Percentiles rank a stretch among this genome's conserved stretches.
Conservation (phyloP, 1,140 invertebrate genomes). For the Pseudomyrmex concolor region DNA sequence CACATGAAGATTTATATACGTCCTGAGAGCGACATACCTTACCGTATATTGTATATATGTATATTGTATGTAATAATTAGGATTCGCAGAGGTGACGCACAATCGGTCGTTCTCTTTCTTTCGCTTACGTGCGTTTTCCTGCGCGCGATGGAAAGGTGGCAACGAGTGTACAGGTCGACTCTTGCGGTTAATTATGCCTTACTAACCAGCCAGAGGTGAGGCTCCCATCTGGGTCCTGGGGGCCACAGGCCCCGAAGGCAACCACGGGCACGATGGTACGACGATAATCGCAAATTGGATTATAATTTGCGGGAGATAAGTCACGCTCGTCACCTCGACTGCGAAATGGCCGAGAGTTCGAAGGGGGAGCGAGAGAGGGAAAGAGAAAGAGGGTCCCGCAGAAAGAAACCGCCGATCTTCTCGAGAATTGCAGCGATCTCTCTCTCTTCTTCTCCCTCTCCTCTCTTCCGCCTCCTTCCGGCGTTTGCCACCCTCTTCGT, state of each 20-base stretch:
- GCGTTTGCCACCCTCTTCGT: constrained; percentile 70
- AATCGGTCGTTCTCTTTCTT: constrained; percentile 43
- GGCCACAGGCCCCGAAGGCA: constrained; percentile 60
- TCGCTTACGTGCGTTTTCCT: not conserved
- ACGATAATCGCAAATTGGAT: constrained; percentile 85
- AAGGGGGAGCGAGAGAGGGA: constrained; percentile 24
- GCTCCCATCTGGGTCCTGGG: constrained; percentile 63
- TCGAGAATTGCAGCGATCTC: constrained; percentile 49
- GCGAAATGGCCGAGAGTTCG: constrained; percentile 76
- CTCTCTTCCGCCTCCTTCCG: not conserved
- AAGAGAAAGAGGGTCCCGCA: constrained; percentile 38
- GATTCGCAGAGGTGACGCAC: constrained; percentile 12
- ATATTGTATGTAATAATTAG: constrained; percentile 48
- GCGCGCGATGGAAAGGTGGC: constrained; percentile 40
- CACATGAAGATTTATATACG: constrained; percentile 53
- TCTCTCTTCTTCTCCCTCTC: constrained; percentile 23
- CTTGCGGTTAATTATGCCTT: constrained; percentile 70
- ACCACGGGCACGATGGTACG: constrained; percentile 69
- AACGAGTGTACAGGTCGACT: constrained; percentile 47
- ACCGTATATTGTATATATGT: not conserved
- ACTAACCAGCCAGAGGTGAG: constrained; percentile 70
- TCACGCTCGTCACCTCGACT: constrained; percentile 83
- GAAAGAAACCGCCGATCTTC: constrained; percentile 42
- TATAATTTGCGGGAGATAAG: constrained; percentile 84
- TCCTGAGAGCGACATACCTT: constrained; percentile 17